phyloP scores from a whole-genome alignment of 1,140 invertebrate species.

The Cydia amplana region DNA sequence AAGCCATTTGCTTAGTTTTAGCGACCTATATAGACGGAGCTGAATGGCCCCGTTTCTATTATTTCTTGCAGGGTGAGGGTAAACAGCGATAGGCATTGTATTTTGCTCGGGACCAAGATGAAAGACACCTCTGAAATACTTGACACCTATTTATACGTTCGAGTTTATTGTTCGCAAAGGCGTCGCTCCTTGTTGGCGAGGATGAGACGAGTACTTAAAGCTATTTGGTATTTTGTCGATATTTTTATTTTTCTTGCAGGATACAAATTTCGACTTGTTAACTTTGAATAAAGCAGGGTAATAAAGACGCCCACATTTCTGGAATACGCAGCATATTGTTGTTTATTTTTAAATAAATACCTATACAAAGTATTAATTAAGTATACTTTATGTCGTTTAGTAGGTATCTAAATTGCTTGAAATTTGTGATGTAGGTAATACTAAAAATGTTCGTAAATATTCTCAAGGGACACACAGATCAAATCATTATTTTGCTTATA shows the following conservation, averaged over 20 bases:
- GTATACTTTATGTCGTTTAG: too few relatives aligned
- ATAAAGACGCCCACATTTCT: neutral
- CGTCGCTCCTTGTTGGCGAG: conserved; percentile 12
- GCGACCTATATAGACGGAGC: conserved; percentile 51
- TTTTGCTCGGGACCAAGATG: neutral
- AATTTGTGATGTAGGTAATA: too few relatives aligned
- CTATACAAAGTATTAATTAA: too few relatives aligned
- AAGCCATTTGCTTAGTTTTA: conserved; percentile 41
- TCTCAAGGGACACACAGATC: neutral
- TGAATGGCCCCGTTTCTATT: conserved; percentile 45
- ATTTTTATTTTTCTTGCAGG: neutral
- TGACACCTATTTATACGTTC: conserved; percentile 38
- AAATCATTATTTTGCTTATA: neutral
- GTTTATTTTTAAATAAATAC: too few relatives aligned
- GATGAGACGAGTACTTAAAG: conserved; percentile 19
- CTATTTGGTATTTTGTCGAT: neutral
- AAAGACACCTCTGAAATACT: conserved; percentile 29
- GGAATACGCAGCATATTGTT: too few relatives aligned
- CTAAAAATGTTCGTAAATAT: neutral
- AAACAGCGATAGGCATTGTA: conserved; percentile 25
- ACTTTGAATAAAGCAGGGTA: neutral
- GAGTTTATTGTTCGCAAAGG: conserved; percentile 38
- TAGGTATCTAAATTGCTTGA: too few relatives aligned
- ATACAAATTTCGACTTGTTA: conserved; percentile 18
- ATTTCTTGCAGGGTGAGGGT: conserved; percentile 22